A percentile compares a stretch with the other conserved stretches of the same genome.
These are phyloP conservation scores for Malacoctenus gilli DNA, from an alignment of 2,797 vertebrate genomes.

Conservation along the genomic window DNA sequence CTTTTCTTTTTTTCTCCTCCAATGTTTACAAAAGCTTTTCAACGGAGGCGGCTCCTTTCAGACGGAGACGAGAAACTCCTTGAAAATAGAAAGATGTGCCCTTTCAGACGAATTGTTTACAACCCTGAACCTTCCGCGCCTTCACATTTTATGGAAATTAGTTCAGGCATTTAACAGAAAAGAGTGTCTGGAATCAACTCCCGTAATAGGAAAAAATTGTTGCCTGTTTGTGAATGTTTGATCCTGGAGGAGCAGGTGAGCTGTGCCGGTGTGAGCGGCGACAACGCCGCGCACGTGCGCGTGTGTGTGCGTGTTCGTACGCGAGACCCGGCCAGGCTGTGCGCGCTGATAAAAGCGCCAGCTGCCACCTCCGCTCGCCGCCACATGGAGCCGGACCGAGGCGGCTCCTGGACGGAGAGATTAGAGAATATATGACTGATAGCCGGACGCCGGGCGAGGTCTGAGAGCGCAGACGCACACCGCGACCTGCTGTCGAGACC, in stretches of 20 bases:
- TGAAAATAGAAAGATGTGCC: neutral
- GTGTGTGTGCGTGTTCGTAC: constrained; percentile 7
- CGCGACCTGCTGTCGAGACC: neutral
- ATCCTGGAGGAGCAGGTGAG: constrained; percentile 9
- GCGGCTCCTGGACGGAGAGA: constrained; percentile 45
- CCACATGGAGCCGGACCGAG: constrained; percentile 46
- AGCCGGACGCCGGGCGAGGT: constrained; percentile 20
- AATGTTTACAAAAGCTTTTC: too few species aligned
- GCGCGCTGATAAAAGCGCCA: constrained; percentile 40
- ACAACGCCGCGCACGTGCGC: too few species aligned
- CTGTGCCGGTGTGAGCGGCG: too few species aligned
- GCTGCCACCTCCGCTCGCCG: constrained; percentile 27
- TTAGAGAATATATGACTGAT: constrained; percentile 52
- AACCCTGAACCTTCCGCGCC: neutral
- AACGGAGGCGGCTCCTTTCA: too few species aligned
- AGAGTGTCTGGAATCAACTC: too few species aligned
- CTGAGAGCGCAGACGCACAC: constrained; percentile 9
- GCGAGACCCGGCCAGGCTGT: constrained; percentile 18
- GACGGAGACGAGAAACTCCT: neutral
- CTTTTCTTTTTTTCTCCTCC: too few species aligned
- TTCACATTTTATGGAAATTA: neutral
- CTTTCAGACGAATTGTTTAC: neutral
- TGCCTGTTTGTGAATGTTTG: constrained; percentile 3
- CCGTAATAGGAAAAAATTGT: too few species aligned
- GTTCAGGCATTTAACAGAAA: neutral